These are phyloP conservation scores for Gortyna flavago DNA, from an alignment of 2,888 invertebrate species.

Conservation along the genomic window DNA sequence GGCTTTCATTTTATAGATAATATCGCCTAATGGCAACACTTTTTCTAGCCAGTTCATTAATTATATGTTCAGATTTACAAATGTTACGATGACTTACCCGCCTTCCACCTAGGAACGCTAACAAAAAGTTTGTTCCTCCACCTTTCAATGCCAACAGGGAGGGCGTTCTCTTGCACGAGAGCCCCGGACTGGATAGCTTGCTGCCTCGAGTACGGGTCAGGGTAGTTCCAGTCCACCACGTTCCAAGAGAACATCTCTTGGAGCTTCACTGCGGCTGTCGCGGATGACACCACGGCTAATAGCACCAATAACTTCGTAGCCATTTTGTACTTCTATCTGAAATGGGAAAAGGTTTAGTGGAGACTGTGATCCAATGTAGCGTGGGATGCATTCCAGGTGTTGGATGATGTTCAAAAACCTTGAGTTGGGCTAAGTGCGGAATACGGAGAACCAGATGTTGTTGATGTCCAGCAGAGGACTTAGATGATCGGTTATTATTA, in stretches of 20 bases:
- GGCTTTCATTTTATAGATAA: not conserved
- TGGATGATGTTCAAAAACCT: not conserved
- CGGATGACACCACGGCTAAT: constrained; percentile 74
- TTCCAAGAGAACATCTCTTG: constrained; percentile 94
- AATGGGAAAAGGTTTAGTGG: constrained; percentile 8
- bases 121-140: constrained; percentile 95
- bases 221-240: constrained; percentile 93
- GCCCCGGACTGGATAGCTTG: constrained; percentile 91
- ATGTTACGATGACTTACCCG: constrained; percentile 89
- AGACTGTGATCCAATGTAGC: not conserved
- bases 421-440: not conserved
- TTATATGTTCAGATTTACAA: not conserved
- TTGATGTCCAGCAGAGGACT: not conserved
- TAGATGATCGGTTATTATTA: constrained; percentile 8
- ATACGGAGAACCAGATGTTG: not conserved
- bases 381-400: too few relatives aligned
- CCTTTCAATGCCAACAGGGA: constrained; percentile 95
- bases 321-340: constrained; percentile 67
- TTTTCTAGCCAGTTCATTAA: not conserved
- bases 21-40: not conserved
- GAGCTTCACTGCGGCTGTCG: constrained; percentile 88
- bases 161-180: constrained; percentile 93
- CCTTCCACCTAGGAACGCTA: constrained; percentile 94
- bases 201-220: constrained; percentile 90
- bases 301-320: constrained; percentile 70